Conservation (phyloP, 1,140 invertebrate species). For the Drosophila orena region DNA sequence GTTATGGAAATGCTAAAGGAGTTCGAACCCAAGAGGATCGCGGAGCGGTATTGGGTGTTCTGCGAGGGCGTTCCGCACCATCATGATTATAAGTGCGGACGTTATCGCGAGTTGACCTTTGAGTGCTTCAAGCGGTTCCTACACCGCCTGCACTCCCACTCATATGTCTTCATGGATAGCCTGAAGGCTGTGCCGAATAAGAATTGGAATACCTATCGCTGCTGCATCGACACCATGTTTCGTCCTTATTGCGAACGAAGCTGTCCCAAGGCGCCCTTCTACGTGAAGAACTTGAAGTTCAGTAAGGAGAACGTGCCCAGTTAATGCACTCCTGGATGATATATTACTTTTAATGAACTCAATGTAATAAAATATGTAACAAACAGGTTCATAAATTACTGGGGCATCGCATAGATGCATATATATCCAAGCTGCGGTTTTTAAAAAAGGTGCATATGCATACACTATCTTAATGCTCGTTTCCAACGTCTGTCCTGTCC, state of each 20-base stretch:
- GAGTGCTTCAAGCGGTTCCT: slow-evolving; percentile 21
- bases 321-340: not conserved
- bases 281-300: not conserved
- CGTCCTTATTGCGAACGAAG: not conserved
- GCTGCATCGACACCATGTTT: slow-evolving; percentile 12
- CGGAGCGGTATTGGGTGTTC: slow-evolving; percentile 34
- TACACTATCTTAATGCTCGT: too few relatives aligned
- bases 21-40: not conserved
- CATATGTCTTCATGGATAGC: not conserved
- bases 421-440: too few relatives aligned
- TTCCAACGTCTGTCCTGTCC: too few relatives aligned
- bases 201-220: slow-evolving; percentile 13
- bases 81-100: slow-evolving; percentile 19
- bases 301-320: too few relatives aligned
- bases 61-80: slow-evolving; percentile 43
- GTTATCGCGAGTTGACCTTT: slow-evolving; percentile 28
- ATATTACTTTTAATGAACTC: not conserved
- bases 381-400: too few relatives aligned
- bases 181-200: slow-evolving; percentile 23
- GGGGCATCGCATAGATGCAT: too few relatives aligned
- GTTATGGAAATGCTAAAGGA: not conserved
- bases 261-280: not conserved
- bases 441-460: too few relatives aligned
- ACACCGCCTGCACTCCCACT: not conserved
- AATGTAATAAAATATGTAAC: too few relatives aligned